These are phyloP conservation scores for Apeltes quadracus DNA, from an alignment of 2,113 vertebrate species.

Conservation along the genomic window DNA sequence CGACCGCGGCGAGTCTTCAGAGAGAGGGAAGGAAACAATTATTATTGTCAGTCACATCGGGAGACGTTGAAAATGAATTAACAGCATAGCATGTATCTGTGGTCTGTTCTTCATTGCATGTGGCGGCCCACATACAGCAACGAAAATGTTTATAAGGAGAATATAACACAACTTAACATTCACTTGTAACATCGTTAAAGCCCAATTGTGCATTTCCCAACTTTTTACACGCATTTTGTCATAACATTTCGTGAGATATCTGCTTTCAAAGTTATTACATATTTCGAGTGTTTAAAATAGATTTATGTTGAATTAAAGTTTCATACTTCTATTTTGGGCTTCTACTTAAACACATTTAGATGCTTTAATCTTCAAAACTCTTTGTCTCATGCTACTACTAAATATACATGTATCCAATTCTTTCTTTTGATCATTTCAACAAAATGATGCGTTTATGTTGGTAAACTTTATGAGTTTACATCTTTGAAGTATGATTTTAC, in stretches of 20 bases:
- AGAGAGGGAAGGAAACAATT: not conserved
- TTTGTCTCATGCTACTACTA: not conserved
- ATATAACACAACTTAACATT: not conserved
- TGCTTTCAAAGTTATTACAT: not conserved
- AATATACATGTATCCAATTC: not conserved
- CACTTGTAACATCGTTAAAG: slow-evolving; percentile 3
- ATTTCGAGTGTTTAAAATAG: not conserved
- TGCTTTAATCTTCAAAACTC: too few species aligned
- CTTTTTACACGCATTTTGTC: not conserved
- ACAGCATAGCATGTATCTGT: not conserved
- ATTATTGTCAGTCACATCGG: too few species aligned
- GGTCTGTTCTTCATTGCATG: not conserved
- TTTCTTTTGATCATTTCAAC: too few species aligned
- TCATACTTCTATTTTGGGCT: not conserved
- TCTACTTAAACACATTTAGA: not conserved
- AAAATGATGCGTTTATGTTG: not conserved
- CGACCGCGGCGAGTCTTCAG: slow-evolving; percentile 90
- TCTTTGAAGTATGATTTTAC: not conserved
- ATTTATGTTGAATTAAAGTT: not conserved
- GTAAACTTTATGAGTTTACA: not conserved
- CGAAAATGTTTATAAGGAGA: not conserved
- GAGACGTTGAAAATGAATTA: too few species aligned
- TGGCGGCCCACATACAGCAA: not conserved
- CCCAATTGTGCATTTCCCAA: not conserved
- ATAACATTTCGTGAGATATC: not conserved